Evolutionary conservation across 2,797 vertebrate species (phyloP), one percentile per base, ranked within the genome.

Genomic region (Sebastiscus tertius): DNA sequence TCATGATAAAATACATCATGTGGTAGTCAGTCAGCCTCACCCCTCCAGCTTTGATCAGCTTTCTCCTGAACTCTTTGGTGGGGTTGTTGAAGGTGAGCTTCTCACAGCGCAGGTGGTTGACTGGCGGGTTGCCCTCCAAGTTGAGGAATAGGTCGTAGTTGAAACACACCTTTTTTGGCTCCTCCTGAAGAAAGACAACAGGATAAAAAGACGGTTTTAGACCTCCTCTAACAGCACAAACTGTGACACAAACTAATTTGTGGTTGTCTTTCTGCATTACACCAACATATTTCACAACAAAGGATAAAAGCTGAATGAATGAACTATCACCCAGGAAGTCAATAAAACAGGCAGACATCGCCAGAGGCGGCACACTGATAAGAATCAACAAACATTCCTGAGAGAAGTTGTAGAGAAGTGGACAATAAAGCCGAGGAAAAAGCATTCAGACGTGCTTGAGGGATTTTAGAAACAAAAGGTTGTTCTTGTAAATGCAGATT

Each of bases 21-120:
- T 12, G 14, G 2, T 8, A 36, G 55, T 68, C 66, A 73, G n/a
- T 29, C 12, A 71, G 61, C 42, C 97, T 98, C 94, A 99, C 98
- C 97, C 98, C 98, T 93, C 99, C 98, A 13, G 98, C 99, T 93
- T 94, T 97, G 79, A 99, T 96, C 84, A 99, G 96, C 88, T 99
- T 99, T 91, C 95, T 97, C 74, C 97, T 97, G 95, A 99, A 99
- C 88, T 99, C 99, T 87, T 97, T 96, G 81, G 98, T 99, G 89
- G 99, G 99, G 91, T 99, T 99, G 95, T 99, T 99, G 92, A 99
- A 99, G 87, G 99, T 99, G 87, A 99, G 97, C 78, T 99, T 99
- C 96, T 99, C 98, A 36, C 99, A 99, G 87, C 98, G 98, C 72
- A 99, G 95, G 89, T 99, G 98, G 95, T 99, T 99, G 73, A 99